Base-by-base conservation (phyloP, 2,113 vertebrate genomes). In the Channa argus region DNA sequence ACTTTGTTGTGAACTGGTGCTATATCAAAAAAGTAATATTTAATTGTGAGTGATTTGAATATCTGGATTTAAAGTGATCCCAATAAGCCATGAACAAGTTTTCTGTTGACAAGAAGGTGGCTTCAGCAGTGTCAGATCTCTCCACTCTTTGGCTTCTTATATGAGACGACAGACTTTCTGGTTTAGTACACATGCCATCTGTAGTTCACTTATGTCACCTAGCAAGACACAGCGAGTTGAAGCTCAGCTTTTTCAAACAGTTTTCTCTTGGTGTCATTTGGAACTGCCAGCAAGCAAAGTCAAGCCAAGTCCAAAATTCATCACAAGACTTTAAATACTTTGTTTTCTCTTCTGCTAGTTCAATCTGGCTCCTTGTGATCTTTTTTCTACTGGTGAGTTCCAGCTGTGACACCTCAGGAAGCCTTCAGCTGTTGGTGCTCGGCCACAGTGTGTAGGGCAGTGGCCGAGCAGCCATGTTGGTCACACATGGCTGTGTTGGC, bases 401-500 rank as follows among this genome's bases (percentile, higher is more conserved):
- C 34, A 36, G 54, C 37, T 3, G 4, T 1, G 3, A 41, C 45
- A 49, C 63, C 37, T 65, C 49, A 43, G 44, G 51, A 55, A 66
- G 71, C 65, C 61, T 62, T 77, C 59, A 63, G 68, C 68, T 63
- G 68, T 68, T 67, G 60, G 60, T 62, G 56, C 44, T 72, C 33
- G 1, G 55, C 49, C 5, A 58, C 62, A 33, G 68, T 8, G 14
- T 59, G 50, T 53, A 60, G 62, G 34, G 52, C 46, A 63, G 34
- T 2, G 3, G 55, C 14, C 5, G 5, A 54, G 81, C 69, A 58
- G 65, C 74, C 50, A 71, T 66, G 69, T 63, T 82, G 70, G 70
- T 84, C 75, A 70, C 68, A 79, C 79, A 70, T 63, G 53, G 51
- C 66, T 70, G 71, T 74, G 62, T 66, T 81, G 6, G 14, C 58